phyloP scores from a whole-genome alignment of 1,140 invertebrate species.

The Laupala kohalensis region DNA sequence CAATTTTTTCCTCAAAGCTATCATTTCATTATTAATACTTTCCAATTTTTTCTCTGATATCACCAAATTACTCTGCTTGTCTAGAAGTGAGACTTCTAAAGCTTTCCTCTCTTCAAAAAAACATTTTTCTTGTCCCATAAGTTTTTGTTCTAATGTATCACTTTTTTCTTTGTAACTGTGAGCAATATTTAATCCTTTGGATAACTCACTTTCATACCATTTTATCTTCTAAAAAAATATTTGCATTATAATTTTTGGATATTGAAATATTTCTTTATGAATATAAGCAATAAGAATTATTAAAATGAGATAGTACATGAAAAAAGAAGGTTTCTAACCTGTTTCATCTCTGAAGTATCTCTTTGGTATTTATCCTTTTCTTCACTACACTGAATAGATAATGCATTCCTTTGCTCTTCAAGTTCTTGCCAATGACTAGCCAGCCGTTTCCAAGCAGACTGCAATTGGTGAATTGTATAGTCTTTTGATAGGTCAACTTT shows the following conservation, averaged over 20 bases:
- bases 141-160: constrained; percentile 25
- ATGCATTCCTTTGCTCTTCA: constrained; percentile 28
- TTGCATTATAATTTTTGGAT: not conserved
- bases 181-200: constrained; percentile 47
- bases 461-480: constrained; percentile 45
- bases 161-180: constrained; percentile 52
- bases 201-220: constrained; percentile 47
- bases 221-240: constrained; percentile 37
- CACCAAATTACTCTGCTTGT: constrained; percentile 31
- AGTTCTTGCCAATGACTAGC: constrained; percentile 29
- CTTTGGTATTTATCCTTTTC: constrained; percentile 14
- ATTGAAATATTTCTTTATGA: not conserved
- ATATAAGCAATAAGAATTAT: not conserved
- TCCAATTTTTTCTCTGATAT: constrained; percentile 33
- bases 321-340: not conserved
- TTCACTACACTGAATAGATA: constrained; percentile 25
- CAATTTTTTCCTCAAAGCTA: not conserved
- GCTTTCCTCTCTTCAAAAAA: not conserved
- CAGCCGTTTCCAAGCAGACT: constrained; percentile 38
- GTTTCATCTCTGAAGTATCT: not conserved
- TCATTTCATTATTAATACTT: constrained; percentile 22
- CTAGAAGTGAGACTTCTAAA: not conserved
- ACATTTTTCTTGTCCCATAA: not conserved
- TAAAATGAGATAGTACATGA: not conserved
- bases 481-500: constrained; percentile 62